These are phyloP conservation scores for Clinocottus analis DNA, from an alignment of 2,113 vertebrate genomes.

Conservation along the genomic window DNA sequence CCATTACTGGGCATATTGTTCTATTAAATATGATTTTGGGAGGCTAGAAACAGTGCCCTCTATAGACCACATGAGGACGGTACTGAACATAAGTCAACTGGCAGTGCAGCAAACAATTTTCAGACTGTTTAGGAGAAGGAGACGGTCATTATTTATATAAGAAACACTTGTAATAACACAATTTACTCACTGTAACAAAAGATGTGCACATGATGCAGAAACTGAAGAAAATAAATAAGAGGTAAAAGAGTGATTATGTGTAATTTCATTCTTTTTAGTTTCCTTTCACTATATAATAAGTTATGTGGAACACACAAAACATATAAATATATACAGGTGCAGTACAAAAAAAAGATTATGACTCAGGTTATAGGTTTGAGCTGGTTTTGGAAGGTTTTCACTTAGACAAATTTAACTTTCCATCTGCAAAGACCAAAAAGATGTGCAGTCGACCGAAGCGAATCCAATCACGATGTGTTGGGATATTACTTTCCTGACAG, in stretches of 20 bases:
- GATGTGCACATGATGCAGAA: not conserved
- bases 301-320: not conserved
- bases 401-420: not conserved
- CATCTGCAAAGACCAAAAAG: not conserved
- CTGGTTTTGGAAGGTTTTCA: not conserved
- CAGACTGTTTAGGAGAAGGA: not conserved
- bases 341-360: not conserved
- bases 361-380: not conserved
- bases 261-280: not conserved
- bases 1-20: conserved; percentile 11
- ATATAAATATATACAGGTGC: not conserved
- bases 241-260: not conserved
- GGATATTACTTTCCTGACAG: no score
- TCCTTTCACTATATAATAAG: not conserved
- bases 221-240: no score
- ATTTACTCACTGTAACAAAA: not conserved
- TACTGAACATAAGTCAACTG: not conserved
- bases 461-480: not conserved
- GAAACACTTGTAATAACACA: conserved; percentile 13
- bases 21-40: not conserved
- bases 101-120: not conserved
- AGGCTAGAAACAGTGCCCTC: conserved; percentile 74
- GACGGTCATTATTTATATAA: conserved; percentile 1
- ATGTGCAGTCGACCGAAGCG: not conserved
- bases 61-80: conserved; percentile 35